phyloP scores from a whole-genome alignment of 2,888 invertebrate species.

The Acrobeloides nanus region DNA sequence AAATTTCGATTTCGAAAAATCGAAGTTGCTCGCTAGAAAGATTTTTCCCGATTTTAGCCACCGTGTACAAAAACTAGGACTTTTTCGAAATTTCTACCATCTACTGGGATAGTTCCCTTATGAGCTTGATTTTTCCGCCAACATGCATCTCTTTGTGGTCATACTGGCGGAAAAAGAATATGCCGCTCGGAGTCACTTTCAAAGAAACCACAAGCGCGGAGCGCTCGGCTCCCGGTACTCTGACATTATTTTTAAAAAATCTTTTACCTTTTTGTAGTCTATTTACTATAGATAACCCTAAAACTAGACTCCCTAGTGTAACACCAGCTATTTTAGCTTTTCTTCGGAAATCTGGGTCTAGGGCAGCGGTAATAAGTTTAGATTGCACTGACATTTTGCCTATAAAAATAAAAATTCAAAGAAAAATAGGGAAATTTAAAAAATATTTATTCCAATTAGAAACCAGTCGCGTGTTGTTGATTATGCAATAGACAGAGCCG shows the following conservation, averaged over 20 bases:
- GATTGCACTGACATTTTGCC: conserved; percentile 18
- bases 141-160: not conserved
- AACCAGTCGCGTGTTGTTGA: no score
- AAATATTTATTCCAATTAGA: no score
- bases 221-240: not conserved
- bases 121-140: no score
- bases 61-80: no score
- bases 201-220: not conserved
- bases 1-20: not conserved
- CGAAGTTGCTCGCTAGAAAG: no score
- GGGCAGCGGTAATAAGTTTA: conserved; percentile 12
- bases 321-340: conserved; percentile 2
- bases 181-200: not conserved
- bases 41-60: no score
- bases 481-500: no score
- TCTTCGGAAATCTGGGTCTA: conserved; percentile 6
- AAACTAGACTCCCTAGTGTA: no score
- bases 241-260: conserved; percentile 4
- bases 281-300: conserved; percentile 3
- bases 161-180: not conserved
- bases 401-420: conserved; percentile 10
- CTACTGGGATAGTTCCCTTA: no score
- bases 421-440: no score
- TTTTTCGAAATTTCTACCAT: no score
- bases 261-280: not conserved